Base-by-base conservation (phyloP, 2,797 vertebrate species). In the Tenualosa thibaudeaui region DNA sequence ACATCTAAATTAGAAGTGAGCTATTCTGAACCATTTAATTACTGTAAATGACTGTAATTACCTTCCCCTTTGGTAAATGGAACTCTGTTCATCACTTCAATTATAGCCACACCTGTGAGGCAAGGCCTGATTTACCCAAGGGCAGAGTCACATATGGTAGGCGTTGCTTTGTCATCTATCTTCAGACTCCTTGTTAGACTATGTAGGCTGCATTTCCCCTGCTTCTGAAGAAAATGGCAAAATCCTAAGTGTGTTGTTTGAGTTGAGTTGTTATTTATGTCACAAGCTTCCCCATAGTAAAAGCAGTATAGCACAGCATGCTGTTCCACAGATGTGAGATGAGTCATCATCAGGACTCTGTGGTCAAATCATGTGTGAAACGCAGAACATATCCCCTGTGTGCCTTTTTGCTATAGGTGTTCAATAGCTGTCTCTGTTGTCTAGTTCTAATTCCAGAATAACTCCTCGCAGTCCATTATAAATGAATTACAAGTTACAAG, bases 51-150 rank as follows among this genome's bases (percentile, higher is more conserved):
- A 46, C 71, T 46, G 71, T 78, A 22, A 78, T 78, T 78, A 19
- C 5, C 15, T 8, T 78, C 6, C 15, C 17, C 71, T 78, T 78
- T 78, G 71, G 65, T 37, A 46, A 17, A 8, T 43, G 24, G 17
- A 75, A 40, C 68, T 75, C 68, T 75, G 68, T 40, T 75, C 12
- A 19, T 46, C 15, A 46, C 37, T 19, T 7, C 46, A 78, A 78
- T 78, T 78, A 78, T 37, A 78, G 26, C 65, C 65, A 78, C 71
- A 78, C 71, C 71, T 78, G 40, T 22, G 37, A 46, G 19, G 15
- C 17, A 17, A 78, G 37, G 71, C 65, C 10, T 13, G 26, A 31
- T 60, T 7, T 62, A 9, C 58, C 58, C 58, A 62, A n/a, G 58
- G 58, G n/a, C 7, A 62, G 56, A 58, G 58, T 62, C 58, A 24